Base-by-base conservation (phyloP, 2,888 invertebrate genomes). In the Stenurella melanura region DNA sequence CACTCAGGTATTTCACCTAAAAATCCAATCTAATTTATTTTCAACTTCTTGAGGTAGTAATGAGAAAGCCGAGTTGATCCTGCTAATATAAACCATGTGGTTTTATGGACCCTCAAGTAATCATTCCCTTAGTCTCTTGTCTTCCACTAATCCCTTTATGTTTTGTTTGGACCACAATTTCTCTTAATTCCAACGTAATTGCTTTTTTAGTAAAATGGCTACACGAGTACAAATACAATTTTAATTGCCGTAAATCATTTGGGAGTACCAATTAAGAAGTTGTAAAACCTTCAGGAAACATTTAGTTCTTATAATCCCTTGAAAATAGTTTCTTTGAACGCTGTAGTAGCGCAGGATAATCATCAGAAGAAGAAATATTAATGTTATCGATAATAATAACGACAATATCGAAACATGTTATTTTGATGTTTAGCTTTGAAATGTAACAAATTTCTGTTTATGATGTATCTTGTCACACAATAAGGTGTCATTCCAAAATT, bases 71-170 rank as follows among this genome's bases (percentile, higher is more conserved):
- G 50, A 50, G 50, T 5, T 50, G n/a, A 50, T 3, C n/a, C 50
- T n/a, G 50, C 50, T 50, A 6, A 50, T 50, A 50, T 50, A 50
- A 15, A 50, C 50, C n/a, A 50, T 7, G 15, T n/a, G 50, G 50
- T 50, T 50, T n/a, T 50, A 50, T 50, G n/a, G 50, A 15, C n/a
- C 50, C 50, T 50, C 15, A 50, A 50, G 50, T n/a, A 50, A 50
- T 50, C 50, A n/a, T 50, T 50, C n/a, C 0, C 15, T 50, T 15
- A 50, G 50, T 50, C 50, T 50, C n/a, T 50, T 50, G 50, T 50
- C 50, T 17, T 50, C 50, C 50, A 50, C 50, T 50, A 50, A 50
- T 50, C n/a, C 50, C 50, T 50, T 50, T 50, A 42, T 42, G 50
- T 50, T n/a, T 50, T 50, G 50, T n/a, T n/a, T 50, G 50, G 50